A percentile compares a stretch with the other conserved stretches of the same genome.
These are phyloP conservation scores for Arctia plantaginis DNA, from an alignment of 2,888 invertebrate species.

Conservation along the genomic window DNA sequence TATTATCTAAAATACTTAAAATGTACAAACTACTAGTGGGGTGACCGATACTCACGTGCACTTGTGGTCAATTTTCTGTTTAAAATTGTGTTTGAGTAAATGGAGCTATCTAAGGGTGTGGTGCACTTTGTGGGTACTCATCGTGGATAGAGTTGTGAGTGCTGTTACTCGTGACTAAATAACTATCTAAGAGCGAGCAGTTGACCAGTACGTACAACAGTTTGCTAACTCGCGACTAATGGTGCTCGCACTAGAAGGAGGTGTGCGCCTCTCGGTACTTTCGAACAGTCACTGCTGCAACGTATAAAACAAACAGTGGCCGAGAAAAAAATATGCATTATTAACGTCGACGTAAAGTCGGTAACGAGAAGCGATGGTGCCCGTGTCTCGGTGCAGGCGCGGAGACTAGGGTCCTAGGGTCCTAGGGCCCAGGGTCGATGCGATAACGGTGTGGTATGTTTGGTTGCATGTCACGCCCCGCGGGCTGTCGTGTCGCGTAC, in stretches of 20 bases:
- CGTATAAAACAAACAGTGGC: conserved; percentile 36
- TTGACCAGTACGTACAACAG: not conserved
- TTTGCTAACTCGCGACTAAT: conserved; percentile 12
- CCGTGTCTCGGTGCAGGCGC: conserved; percentile 18
- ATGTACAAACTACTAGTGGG: not conserved
- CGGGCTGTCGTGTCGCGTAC: conserved; percentile 56
- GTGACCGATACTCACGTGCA: conserved; percentile 14
- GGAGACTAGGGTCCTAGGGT: not conserved
- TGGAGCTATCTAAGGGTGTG: conserved; percentile 38
- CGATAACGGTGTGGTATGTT: conserved; percentile 69
- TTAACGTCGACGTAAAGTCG: conserved; percentile 55
- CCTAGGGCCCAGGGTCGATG: conserved; percentile 38
- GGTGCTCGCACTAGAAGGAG: conserved; percentile 16
- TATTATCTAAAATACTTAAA: not conserved
- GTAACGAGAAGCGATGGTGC: conserved; percentile 34
- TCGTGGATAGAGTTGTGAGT: conserved; percentile 15
- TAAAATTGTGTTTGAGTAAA: conserved; percentile 42
- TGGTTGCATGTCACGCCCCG: conserved; percentile 77
- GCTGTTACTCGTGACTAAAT: conserved; percentile 29
- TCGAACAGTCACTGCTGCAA: conserved; percentile 22
- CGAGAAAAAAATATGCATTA: conserved; percentile 81
- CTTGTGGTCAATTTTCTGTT: conserved; percentile 20
- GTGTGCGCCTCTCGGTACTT: conserved; percentile 7
- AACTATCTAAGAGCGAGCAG: not conserved
- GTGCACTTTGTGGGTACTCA: conserved; percentile 31